Evolutionary conservation across 2,797 vertebrate genomes (phyloP).

Genomic region (Alca torda): DNA sequence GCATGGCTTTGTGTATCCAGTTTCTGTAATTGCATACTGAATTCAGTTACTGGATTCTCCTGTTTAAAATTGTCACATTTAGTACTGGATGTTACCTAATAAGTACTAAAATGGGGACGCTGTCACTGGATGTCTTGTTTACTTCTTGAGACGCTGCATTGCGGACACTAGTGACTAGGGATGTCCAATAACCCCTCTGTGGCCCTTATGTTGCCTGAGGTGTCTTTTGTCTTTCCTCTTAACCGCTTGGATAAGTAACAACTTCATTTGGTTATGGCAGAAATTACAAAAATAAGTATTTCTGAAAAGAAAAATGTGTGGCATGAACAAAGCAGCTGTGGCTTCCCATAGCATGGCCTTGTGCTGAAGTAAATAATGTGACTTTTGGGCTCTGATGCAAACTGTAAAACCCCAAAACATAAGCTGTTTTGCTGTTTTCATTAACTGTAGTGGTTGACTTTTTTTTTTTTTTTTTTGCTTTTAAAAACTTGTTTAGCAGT

Average conservation of each 20-base stretch:
- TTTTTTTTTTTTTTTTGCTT: not conserved
- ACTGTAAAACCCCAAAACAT: not conserved
- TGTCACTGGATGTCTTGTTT: not conserved
- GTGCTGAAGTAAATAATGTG: not conserved
- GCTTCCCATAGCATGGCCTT: not conserved
- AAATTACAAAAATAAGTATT: not conserved
- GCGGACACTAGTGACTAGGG: not conserved
- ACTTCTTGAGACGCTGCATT: not conserved
- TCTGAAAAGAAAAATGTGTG: not conserved
- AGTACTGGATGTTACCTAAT: not conserved
- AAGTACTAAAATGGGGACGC: fast-evolving
- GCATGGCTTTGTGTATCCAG: not conserved
- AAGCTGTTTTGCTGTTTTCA: not conserved
- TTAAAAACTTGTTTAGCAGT: not conserved
- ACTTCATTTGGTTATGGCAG: not conserved
- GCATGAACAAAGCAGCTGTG: not conserved
- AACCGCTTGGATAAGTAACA: not conserved
- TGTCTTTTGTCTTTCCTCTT: not conserved
- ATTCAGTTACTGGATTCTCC: not conserved
- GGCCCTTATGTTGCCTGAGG: not conserved
- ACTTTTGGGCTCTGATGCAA: not conserved
- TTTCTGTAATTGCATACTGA: not conserved
- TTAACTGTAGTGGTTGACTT: not conserved
- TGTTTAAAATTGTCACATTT: not conserved
- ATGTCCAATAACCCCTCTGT: not conserved